Conservation (phyloP, 2,888 invertebrate species). For the Agonopterix subpropinquella region DNA sequence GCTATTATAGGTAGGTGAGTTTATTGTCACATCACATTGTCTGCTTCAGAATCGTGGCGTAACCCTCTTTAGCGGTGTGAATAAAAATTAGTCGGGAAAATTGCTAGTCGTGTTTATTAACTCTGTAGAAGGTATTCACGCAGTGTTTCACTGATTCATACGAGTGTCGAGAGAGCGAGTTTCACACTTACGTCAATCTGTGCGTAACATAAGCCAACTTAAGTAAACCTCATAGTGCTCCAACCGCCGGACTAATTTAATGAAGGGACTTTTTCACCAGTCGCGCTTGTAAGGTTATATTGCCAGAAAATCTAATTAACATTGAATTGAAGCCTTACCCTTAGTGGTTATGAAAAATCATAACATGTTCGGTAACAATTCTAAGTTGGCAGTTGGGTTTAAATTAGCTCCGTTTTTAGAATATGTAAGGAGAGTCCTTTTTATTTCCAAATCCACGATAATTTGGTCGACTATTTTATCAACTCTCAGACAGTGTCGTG, state of each 20-base stretch:
- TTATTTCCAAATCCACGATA: too few relatives aligned
- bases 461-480: too few relatives aligned
- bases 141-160: constrained; percentile 36
- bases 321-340: constrained; percentile 35
- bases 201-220: constrained; percentile 46
- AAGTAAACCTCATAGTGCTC: constrained; percentile 49
- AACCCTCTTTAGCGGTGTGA: too few relatives aligned
- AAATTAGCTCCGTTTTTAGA: too few relatives aligned
- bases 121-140: constrained; percentile 59
- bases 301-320: constrained; percentile 26
- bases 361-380: too few relatives aligned
- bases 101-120: constrained; percentile 48
- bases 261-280: constrained; percentile 55
- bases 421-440: too few relatives aligned
- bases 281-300: constrained; percentile 13
- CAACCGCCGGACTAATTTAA: constrained; percentile 71
- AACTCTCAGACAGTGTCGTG: too few relatives aligned
- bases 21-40: too few relatives aligned
- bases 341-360: too few relatives aligned
- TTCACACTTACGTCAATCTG: constrained; percentile 65
- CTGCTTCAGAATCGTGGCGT: too few relatives aligned
- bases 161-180: constrained; percentile 54
- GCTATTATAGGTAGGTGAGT: too few relatives aligned
- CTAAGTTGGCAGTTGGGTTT: too few relatives aligned
- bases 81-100: constrained; percentile 39